A percentile compares a stretch with the other conserved stretches of the same genome.
These are phyloP conservation scores for Riparia riparia DNA, from an alignment of 2,113 vertebrate genomes.

Conservation along the genomic window DNA sequence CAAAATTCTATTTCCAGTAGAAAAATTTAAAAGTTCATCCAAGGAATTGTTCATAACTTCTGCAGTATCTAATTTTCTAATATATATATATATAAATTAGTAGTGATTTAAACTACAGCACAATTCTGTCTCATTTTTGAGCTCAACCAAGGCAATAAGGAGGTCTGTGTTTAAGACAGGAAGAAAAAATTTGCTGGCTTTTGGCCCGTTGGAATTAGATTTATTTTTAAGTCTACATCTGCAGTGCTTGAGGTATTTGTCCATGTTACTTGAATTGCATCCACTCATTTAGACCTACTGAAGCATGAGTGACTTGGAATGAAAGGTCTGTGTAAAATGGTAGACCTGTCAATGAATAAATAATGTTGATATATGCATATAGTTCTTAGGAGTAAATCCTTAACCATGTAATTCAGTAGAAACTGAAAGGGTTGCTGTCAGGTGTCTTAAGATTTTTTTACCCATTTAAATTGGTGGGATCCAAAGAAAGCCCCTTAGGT, in stretches of 20 bases:
- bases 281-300: not conserved
- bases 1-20: not conserved
- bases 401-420: not conserved
- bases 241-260: not conserved
- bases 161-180: not conserved
- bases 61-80: not conserved
- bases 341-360: not conserved
- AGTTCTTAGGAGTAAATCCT: not conserved
- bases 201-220: conserved; percentile 23
- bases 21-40: not conserved
- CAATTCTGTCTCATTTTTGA: not conserved
- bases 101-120: not conserved
- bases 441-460: not conserved
- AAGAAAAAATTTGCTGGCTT: not conserved
- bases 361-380: not conserved
- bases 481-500: not conserved
- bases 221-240: conserved; percentile 29
- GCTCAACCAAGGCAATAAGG: not conserved
- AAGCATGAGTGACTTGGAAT: not conserved
- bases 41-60: not conserved
- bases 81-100: not conserved
- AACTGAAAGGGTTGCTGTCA: not conserved
- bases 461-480: not conserved
- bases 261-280: conserved; percentile 19
- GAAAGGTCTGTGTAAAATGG: not conserved